Base-by-base conservation (phyloP, 2,797 vertebrate genomes). In the Vultur gryphus region DNA sequence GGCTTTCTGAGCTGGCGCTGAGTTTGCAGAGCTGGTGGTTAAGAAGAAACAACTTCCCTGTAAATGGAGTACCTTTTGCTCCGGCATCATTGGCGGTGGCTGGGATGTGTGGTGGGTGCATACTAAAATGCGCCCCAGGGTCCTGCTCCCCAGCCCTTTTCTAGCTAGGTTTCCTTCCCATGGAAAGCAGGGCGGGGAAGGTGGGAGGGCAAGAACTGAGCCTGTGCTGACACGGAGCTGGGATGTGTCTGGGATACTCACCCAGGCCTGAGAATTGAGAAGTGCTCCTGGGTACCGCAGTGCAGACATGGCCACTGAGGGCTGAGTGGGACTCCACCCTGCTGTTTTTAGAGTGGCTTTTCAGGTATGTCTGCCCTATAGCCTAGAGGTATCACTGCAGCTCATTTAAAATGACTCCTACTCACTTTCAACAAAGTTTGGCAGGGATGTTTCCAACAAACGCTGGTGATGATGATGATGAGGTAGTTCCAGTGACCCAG, bases 351-450 rank as follows among this genome's bases (percentile, higher is more conserved):
- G 93, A 73, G 93, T 4, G 1, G 92, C 89, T 96, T 92, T 96
- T 93, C 91, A 91, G 92, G 95, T 96, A 96, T 76, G 89, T 95
- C 96, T 97, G 93, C 95, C 77, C 84, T 69, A 70, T 87, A 93
- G 94, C 95, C 96, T 62, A 19, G n/a, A 66, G 96, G 61, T 41
- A 76, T 49, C 85, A 48, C 91, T 91, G 83, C 77, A 90, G 80
- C 65, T 93, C 72, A 4, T 95, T 88, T 94, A 6, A 84, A 91
- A 67, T 28, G 1, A 78, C 94, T 95, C 95, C 94, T 87, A 70
- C 96, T 93, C 65, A 5, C 95, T 95, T 86, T 71, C 49, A 29
- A 19, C 71, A n/a, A 3, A 26, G 91, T 62, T 93, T 92, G 90
- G 51, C 81, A 57, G 64, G 62, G 51, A 8, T 51, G 72, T 86